Percentiles rank a stretch among this genome's conserved stretches.
phyloP scores from a whole-genome alignment of 1,140 invertebrate species.

The Drosophila gunungcola region DNA sequence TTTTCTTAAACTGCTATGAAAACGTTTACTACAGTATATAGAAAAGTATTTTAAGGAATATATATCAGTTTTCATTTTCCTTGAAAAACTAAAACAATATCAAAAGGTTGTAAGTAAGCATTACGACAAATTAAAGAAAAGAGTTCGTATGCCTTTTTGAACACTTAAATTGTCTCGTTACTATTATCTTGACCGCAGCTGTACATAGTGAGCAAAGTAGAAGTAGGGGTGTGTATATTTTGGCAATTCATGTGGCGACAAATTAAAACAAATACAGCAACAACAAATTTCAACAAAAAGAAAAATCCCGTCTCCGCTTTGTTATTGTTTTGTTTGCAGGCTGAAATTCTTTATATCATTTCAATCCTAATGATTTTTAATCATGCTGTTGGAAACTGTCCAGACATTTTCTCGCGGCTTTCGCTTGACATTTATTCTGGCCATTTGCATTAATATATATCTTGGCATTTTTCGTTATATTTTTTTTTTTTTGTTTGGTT shows the following conservation, averaged over 20 bases:
- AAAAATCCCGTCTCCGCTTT: background rate
- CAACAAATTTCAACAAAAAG: conserved; percentile 21
- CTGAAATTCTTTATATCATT: conserved; percentile 51
- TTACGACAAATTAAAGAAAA: too few relatives aligned
- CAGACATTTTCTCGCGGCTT: conserved; percentile 38
- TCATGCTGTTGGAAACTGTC: conserved; percentile 46
- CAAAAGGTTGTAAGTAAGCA: too few relatives aligned
- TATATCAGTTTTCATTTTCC: too few relatives aligned
- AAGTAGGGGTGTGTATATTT: conserved; percentile 35
- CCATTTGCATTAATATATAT: conserved; percentile 33
- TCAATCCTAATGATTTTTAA: conserved; percentile 63
- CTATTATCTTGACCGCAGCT: too few relatives aligned
- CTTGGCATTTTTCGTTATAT: conserved; percentile 8
- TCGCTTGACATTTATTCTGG: conserved; percentile 49
- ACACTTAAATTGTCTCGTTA: too few relatives aligned
- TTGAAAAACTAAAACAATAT: too few relatives aligned
- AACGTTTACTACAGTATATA: too few relatives aligned
- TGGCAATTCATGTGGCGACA: conserved; percentile 79
- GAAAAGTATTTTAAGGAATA: too few relatives aligned
- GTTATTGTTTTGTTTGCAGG: conserved; percentile 16
- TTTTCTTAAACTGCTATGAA: too few relatives aligned
- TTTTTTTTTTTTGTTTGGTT: background rate
- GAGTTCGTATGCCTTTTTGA: too few relatives aligned
- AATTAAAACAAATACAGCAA: conserved; percentile 71
- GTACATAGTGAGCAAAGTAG: background rate